Conservation (phyloP, 1,140 invertebrate genomes). For the Aphaenogaster floridana region DNA sequence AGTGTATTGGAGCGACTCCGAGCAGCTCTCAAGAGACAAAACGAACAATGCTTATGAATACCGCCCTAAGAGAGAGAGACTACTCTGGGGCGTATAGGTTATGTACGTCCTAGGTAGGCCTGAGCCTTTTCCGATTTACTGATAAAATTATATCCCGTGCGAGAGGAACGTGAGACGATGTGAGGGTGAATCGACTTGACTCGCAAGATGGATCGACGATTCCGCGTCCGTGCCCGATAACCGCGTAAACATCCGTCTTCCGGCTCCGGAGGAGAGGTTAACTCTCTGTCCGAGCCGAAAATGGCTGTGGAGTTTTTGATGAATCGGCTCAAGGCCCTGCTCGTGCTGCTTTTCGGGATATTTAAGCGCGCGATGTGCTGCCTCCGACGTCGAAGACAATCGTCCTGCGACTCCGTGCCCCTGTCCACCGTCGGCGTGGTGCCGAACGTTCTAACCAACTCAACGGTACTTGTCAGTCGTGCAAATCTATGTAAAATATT, state of each 20-base stretch:
- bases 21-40: too few species aligned
- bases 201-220: conserved; percentile 46
- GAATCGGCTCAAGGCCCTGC: conserved; percentile 86
- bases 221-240: conserved; percentile 8
- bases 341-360: conserved; percentile 85
- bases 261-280: conserved; percentile 61
- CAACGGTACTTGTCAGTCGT: conserved; percentile 54
- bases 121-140: not conserved
- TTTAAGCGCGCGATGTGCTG: conserved; percentile 88
- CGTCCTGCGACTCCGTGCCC: conserved; percentile 86
- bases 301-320: conserved; percentile 84
- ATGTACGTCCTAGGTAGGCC: not conserved
- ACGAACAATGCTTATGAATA: too few species aligned
- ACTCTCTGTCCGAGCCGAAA: conserved; percentile 17
- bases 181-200: not conserved
- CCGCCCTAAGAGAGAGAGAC: too few species aligned
- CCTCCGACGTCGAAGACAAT: conserved; percentile 86
- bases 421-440: conserved; percentile 87
- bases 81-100: not conserved
- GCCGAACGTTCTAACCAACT: conserved; percentile 81
- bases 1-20: too few species aligned
- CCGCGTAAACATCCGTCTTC: conserved; percentile 15
- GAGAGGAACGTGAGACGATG: not conserved
- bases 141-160: not conserved
- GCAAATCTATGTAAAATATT: not conserved